phyloP scores from a whole-genome alignment of 2,113 vertebrate genomes.

The Marcusenius ussheri region DNA sequence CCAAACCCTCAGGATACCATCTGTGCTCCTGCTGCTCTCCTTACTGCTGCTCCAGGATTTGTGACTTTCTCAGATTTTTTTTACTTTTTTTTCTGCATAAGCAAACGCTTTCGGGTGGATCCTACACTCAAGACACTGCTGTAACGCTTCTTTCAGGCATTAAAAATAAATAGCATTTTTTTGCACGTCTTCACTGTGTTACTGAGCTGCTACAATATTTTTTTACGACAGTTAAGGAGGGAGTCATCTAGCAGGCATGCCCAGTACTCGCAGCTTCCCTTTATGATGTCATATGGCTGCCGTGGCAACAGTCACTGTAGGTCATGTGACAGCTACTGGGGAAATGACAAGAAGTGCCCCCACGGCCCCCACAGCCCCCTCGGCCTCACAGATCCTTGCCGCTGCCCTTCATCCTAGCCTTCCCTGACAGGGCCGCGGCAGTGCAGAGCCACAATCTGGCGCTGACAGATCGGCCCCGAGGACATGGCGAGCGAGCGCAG shows the following conservation, averaged over 20 bases:
- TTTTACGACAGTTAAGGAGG: neutral
- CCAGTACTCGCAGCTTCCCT: neutral
- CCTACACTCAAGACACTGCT: neutral
- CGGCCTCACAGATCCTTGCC: neutral
- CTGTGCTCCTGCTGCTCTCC: neutral
- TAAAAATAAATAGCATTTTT: neutral
- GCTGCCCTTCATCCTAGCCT: neutral
- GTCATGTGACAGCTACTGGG: neutral
- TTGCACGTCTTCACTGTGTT: neutral
- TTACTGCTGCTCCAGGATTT: neutral
- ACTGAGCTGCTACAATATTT: neutral
- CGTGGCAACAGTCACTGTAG: neutral
- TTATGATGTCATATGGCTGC: neutral
- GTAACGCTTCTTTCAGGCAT: neutral
- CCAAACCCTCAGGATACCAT: neutral
- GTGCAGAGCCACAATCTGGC: neutral
- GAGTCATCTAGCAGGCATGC: neutral
- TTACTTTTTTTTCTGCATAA: neutral
- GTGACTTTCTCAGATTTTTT: neutral
- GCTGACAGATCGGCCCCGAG: neutral
- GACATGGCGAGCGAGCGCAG: neutral
- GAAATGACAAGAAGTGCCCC: neutral
- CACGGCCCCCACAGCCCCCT: neutral
- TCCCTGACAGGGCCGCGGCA: neutral
- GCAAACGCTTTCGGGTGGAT: neutral